Base-by-base conservation (phyloP, 2,113 vertebrate genomes). In the Phrynosoma blainvillii region DNA sequence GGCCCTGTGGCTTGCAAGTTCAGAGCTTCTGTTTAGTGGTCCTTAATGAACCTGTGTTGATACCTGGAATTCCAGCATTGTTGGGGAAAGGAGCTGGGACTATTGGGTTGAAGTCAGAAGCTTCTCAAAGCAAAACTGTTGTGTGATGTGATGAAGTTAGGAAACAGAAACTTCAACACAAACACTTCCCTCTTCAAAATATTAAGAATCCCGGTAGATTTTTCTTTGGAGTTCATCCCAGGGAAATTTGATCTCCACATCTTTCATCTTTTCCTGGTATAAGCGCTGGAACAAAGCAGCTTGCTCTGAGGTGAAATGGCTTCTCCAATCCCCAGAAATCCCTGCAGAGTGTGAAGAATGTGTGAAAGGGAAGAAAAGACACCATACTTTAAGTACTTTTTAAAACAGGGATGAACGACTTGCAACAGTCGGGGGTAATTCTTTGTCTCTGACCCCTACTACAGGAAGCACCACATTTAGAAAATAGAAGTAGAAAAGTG, bases 291-390 rank as follows among this genome's bases (percentile, higher is more conserved):
- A 98, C 62, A 73, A 92, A 85, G 90, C 92, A 79, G 95, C 93
- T 76, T 97, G 95, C 25, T 96, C 95, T 59, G 95, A 68, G 11
- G 82, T 97, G 85, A 98, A 97, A 90, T 98, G 93, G 25, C 96
- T 97, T 90, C 96, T 97, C 97, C 97, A 98, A 87, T 98, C 97
- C 42, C 97, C 97, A 78, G 52, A 62, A 59, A 96, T n/a, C 4
- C 97, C 97, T 98, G 92, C 14, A 77, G 93, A 30, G 14, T 21
- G 7, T 5, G n/a, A 30, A 2, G 21, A 2, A 77, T 2, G 12
- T n/a, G 21, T 47, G 42, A n/a, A 27, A 21, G 8, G 8, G 6
- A 47, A 8, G 8, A 5, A 70, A 14, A 23, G 21, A 54, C 8
- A 1, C 42, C 21, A 18, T 16, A 23, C 16, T 5, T 3, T 30